These are phyloP conservation scores for Alexandromys fortis DNA, from an alignment of 2,113 vertebrate species.

Conservation along the genomic window DNA sequence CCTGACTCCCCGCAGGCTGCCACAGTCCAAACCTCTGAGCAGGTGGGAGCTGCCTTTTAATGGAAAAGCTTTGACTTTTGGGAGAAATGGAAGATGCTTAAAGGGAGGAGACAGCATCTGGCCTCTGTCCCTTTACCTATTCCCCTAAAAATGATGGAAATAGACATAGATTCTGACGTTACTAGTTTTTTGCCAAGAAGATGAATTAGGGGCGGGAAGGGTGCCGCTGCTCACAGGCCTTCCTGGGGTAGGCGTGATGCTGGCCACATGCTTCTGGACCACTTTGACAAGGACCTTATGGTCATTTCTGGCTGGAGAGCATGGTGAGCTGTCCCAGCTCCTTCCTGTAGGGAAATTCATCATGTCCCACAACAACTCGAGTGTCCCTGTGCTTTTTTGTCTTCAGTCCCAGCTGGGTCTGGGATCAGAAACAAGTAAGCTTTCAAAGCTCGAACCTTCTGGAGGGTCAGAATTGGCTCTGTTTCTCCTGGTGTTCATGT, in stretches of 20 bases:
- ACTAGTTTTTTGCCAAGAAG: constrained; percentile 58
- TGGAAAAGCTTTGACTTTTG: neutral
- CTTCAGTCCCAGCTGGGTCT: neutral
- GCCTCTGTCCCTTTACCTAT: constrained; percentile 1
- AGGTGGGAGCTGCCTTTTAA: neutral
- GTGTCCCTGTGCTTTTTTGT: neutral
- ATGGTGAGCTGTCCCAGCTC: neutral
- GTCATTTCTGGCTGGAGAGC: constrained; percentile 6
- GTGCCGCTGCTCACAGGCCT: neutral
- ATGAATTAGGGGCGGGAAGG: constrained; percentile 46
- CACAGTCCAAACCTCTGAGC: neutral
- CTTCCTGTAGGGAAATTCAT: neutral
- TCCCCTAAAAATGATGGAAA: constrained; percentile 20
- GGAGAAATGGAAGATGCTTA: constrained; percentile 37
- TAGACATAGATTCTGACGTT: constrained; percentile 27
- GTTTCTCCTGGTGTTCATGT: neutral
- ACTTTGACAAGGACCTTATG: constrained; percentile 44
- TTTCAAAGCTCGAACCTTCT: neutral
- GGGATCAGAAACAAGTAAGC: too few relatives aligned
- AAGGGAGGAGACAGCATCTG: constrained; percentile 38
- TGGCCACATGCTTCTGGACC: constrained; percentile 30
- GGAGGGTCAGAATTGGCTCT: neutral
- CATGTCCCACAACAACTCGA: neutral
- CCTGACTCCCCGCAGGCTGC: neutral
- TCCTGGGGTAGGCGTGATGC: neutral